A percentile compares a stretch with the other conserved stretches of the same genome.
phyloP scores from a whole-genome alignment of 2,888 invertebrate genomes.

The Gnatocerus cornutus region DNA sequence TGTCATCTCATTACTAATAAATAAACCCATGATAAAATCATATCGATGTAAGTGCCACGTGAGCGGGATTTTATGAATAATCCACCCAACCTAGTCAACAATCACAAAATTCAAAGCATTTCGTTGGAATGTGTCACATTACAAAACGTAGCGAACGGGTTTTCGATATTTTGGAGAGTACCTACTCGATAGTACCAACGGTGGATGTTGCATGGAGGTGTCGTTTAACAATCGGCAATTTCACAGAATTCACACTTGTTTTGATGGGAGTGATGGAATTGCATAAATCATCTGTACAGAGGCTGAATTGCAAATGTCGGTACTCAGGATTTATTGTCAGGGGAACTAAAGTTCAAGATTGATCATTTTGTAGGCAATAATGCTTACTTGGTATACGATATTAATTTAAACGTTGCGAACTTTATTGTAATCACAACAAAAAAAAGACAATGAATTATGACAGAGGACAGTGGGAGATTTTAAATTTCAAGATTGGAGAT shows the following conservation, averaged over 20 bases:
- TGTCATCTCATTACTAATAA: conserved; percentile 19
- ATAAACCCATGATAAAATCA: conserved; percentile 16
- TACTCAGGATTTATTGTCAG: conserved; percentile 18
- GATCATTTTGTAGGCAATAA: conserved; percentile 18
- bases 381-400: neutral
- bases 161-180: neutral
- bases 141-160: neutral
- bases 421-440: neutral
- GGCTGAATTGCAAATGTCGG: conserved; percentile 18
- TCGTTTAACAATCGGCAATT: conserved; percentile 26
- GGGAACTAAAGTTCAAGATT: conserved; percentile 21
- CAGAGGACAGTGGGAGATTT: no score
- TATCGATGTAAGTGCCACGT: conserved; percentile 7
- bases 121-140: neutral
- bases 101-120: conserved; percentile 4
- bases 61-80: conserved; percentile 16
- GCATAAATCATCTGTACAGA: conserved; percentile 25
- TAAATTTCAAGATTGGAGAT: no score
- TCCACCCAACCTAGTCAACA: conserved; percentile 13
- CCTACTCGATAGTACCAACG: no score
- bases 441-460: no score
- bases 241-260: conserved; percentile 17
- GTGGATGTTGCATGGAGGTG: conserved; percentile 15
- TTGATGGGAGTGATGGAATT: conserved; percentile 20
- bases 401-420: neutral